Evolutionary conservation across 2,888 invertebrate species (phyloP).

Genomic region (Drosophila birchii): DNA sequence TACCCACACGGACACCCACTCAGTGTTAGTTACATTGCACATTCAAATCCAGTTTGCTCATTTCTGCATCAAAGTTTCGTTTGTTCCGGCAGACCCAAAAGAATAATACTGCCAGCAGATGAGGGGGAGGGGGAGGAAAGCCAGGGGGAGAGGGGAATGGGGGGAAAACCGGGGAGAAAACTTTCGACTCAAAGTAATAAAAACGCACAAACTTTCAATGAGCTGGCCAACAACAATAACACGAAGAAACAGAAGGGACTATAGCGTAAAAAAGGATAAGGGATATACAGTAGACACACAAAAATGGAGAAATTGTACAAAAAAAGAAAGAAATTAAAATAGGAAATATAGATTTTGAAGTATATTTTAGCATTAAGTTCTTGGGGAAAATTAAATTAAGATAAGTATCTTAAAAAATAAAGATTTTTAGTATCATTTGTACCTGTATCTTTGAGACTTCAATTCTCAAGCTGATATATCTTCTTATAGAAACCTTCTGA

Average conservation of each 20-base stretch:
- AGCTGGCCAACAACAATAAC: constrained; percentile 61
- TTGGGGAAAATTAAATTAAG: too few relatives aligned
- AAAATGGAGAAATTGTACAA: too few relatives aligned
- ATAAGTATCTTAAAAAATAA: too few relatives aligned
- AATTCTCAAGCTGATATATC: not conserved
- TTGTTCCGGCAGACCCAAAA: constrained; percentile 40
- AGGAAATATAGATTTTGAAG: not conserved
- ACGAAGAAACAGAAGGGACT: constrained; percentile 29
- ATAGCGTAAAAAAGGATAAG: not conserved
- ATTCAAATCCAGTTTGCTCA: constrained; percentile 41
- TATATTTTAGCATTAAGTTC: not conserved
- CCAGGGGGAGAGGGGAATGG: not conserved
- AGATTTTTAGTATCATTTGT: too few relatives aligned
- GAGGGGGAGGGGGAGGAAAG: not conserved
- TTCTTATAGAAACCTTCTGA: not conserved
- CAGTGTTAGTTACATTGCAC: constrained; percentile 28
- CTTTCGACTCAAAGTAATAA: constrained; percentile 73
- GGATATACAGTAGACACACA: not conserved
- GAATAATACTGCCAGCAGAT: constrained; percentile 61
- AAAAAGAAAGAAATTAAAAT: not conserved
- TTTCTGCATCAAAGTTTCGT: constrained; percentile 45
- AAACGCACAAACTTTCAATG: constrained; percentile 78
- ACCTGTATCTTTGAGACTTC: too few relatives aligned
- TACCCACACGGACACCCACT: constrained; percentile 19
- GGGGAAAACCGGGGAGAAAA: constrained; percentile 33